A percentile compares a stretch with the other conserved stretches of the same genome.
phyloP scores from a whole-genome alignment of 2,888 invertebrate species.

The Tetranychus piercei region DNA sequence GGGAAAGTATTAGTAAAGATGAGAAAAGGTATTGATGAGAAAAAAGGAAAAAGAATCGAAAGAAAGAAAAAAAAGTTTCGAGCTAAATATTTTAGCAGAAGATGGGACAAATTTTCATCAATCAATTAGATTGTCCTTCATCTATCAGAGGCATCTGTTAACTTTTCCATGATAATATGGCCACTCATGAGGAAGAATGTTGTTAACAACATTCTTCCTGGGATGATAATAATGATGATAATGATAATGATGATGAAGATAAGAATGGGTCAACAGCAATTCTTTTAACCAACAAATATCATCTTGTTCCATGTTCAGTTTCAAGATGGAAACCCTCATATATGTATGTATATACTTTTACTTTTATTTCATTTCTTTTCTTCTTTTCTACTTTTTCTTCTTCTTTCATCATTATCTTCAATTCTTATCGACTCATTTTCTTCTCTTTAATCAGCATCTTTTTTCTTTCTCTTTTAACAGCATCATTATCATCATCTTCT shows the following conservation, averaged over 20 bases:
- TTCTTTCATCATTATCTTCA: neutral
- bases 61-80: neutral
- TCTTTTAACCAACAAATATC: neutral
- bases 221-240: neutral
- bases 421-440: neutral
- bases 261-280: neutral
- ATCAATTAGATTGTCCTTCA: neutral
- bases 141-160: neutral
- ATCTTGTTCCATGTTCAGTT: neutral
- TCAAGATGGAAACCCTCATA: neutral
- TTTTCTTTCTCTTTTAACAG: neutral
- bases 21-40: neutral
- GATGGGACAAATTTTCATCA: slow-evolving; percentile 1
- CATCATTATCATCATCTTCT: slow-evolving; percentile 3
- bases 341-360: slow-evolving; percentile 1
- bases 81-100: neutral
- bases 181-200: neutral
- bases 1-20: neutral
- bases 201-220: neutral
- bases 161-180: neutral
- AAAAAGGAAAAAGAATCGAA: no score
- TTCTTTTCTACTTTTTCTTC: neutral
- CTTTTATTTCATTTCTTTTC: neutral
- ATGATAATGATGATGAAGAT: neutral
- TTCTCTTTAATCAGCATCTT: neutral